Conservation (phyloP, 1,140 invertebrate species). For the Scylla paramamosain region DNA sequence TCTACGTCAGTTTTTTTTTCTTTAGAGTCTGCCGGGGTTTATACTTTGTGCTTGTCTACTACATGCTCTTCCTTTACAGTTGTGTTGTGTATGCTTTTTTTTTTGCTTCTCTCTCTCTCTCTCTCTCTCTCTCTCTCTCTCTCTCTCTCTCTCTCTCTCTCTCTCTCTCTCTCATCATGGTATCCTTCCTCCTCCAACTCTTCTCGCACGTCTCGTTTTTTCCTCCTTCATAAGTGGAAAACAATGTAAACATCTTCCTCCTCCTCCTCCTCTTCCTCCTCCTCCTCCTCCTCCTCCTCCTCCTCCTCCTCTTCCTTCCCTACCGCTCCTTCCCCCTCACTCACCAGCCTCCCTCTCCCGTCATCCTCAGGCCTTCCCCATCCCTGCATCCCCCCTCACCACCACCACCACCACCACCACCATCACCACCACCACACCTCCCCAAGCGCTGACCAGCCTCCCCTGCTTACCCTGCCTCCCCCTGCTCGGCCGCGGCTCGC, state of each 20-base stretch:
- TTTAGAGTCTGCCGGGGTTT: background rate
- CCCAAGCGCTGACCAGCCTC: background rate
- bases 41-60: background rate
- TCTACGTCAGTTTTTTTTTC: background rate
- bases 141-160: constrained; percentile 12
- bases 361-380: background rate
- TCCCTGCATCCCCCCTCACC: background rate
- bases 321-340: background rate
- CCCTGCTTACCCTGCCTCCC: background rate
- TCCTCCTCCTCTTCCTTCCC: background rate
- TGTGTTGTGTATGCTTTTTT: background rate
- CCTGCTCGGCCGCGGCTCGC: background rate
- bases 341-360: background rate
- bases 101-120: background rate
- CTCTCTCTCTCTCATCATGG: constrained; percentile 9
- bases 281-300: background rate
- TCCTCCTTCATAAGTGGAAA: constrained; percentile 22
- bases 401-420: background rate
- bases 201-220: constrained; percentile 11
- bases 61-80: background rate
- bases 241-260: constrained; percentile 14
- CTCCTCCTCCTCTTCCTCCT: background rate
- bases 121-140: constrained; percentile 20
- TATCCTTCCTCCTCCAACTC: background rate
- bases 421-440: background rate